Base-by-base conservation (phyloP, 2,888 invertebrate genomes). In the Cephus runcator region DNA sequence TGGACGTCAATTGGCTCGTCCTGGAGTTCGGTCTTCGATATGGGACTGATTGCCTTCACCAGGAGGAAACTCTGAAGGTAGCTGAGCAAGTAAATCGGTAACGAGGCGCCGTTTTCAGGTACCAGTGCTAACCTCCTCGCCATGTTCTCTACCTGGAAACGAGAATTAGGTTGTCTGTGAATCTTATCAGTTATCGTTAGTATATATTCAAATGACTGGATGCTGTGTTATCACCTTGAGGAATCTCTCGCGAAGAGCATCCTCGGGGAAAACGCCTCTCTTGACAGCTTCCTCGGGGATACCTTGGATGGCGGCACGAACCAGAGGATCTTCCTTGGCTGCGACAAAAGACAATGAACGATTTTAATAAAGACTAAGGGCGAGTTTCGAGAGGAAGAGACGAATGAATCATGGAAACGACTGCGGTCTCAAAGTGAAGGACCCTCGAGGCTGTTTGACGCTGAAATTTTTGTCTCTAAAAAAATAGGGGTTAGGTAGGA, bases 31-130 rank as follows among this genome's bases (percentile, higher is more conserved):
- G 94, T 93, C 79, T 93, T 93, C 0, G 97, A 95, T 84, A 97
- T 96, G 78, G 95, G 94, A 85, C 94, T 93, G 79, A 93, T 92
- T 31, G 94, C 93, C 79, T 94, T 94, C 85, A 96, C 93, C 73
- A 97, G 93, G 79, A 99, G 92, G 83, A 96, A 92, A n/a, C 97
- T 97, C 91, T 98, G 98, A 69, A 99, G 89, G 93, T 96, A 98
- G 3, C 98, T 98, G 23, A 98, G 92, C 85, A 98, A 92, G 92
- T 97, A 97, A 12, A 96, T 92, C 0, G 96, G 96, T 76, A 98
- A 92, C 0, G 95, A 93, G n/a, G 96, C 98, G n/a, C 98, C 98
- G 30, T 95, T 94, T 79, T 96, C 97, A 0, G 98, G 98, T 1
- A 99, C 94, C 83, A 98, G 91, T 0, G 98, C 98, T 76, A 99